A percentile compares a stretch with the other conserved stretches of the same genome.
Conservation (phyloP, 2,113 vertebrate genomes). For the Channa maculata region DNA sequence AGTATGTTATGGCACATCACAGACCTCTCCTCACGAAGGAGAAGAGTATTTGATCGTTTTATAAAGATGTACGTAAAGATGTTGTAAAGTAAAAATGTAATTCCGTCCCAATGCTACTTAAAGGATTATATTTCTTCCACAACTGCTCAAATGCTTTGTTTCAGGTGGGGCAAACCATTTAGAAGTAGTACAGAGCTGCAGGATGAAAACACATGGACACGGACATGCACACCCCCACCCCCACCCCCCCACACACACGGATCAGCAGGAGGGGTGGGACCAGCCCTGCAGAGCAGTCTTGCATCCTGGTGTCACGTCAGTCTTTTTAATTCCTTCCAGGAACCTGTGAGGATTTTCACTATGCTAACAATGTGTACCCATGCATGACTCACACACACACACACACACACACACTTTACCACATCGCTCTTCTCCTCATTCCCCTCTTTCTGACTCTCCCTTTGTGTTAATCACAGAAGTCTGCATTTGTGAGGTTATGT, state of each 20-base stretch:
- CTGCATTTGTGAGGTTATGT: rapidly evolving
- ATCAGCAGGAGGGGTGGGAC: conserved; percentile 59
- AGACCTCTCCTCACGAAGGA: no score
- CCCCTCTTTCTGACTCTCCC: background rate
- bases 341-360: conserved; percentile 81
- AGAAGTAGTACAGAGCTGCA: background rate
- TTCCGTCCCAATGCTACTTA: no score
- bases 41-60: no score
- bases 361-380: conserved; percentile 80
- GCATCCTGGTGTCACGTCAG: conserved; percentile 83
- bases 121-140: background rate
- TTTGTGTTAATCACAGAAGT: background rate
- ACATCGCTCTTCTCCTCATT: background rate
- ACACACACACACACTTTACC: background rate
- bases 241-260: conserved; percentile 43
- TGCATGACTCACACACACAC: conserved; percentile 73
- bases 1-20: no score
- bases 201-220: conserved; percentile 18
- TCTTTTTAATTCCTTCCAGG: conserved; percentile 80
- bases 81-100: background rate
- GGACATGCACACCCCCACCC: conserved; percentile 30
- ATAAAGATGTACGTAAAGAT: no score
- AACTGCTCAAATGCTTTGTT: conserved; percentile 1
- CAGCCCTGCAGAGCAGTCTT: conserved; percentile 67
- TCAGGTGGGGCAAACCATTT: conserved; percentile 1